phyloP scores from a whole-genome alignment of 1,140 invertebrate genomes.

The Thaumetopoea pityocampa region DNA sequence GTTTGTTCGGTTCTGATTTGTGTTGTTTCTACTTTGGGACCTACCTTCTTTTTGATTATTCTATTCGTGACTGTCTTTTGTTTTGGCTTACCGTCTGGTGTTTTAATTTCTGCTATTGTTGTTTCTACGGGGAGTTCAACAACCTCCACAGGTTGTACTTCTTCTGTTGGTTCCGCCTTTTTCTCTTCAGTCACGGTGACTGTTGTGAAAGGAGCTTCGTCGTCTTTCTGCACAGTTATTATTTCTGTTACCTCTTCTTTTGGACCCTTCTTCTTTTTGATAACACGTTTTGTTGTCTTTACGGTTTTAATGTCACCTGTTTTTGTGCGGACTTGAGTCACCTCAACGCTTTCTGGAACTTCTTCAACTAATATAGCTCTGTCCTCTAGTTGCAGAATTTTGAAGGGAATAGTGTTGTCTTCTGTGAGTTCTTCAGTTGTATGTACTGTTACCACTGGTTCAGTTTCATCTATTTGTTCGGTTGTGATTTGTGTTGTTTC shows the following conservation, averaged over 20 bases:
- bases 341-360: slow-evolving; percentile 40
- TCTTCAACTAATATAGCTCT: slow-evolving; percentile 36
- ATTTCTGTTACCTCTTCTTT: slow-evolving; percentile 11
- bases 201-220: slow-evolving; percentile 26
- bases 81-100: slow-evolving; percentile 30
- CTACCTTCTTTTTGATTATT: slow-evolving; percentile 44
- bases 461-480: slow-evolving; percentile 17
- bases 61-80: slow-evolving; percentile 51
- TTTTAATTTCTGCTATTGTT: not conserved
- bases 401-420: slow-evolving; percentile 13
- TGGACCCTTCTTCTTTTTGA: slow-evolving; percentile 6
- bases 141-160: slow-evolving; percentile 14
- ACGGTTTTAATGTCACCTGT: slow-evolving; percentile 10
- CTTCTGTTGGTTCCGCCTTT: not conserved
- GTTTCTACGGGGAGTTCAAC: slow-evolving; percentile 30
- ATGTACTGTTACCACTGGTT: slow-evolving; percentile 30
- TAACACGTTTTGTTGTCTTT: slow-evolving; percentile 8
- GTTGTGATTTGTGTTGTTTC: slow-evolving; percentile 37
- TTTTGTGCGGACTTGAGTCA: slow-evolving; percentile 21
- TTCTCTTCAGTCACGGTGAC: slow-evolving; percentile 35
- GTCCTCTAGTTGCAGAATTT: slow-evolving; percentile 1
- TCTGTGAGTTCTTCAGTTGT: slow-evolving; percentile 17
- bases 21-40: slow-evolving; percentile 38
- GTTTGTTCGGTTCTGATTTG: slow-evolving; percentile 44
- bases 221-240: slow-evolving; percentile 5